phyloP scores from a whole-genome alignment of 2,888 invertebrate genomes.

The Coleophora deauratella region DNA sequence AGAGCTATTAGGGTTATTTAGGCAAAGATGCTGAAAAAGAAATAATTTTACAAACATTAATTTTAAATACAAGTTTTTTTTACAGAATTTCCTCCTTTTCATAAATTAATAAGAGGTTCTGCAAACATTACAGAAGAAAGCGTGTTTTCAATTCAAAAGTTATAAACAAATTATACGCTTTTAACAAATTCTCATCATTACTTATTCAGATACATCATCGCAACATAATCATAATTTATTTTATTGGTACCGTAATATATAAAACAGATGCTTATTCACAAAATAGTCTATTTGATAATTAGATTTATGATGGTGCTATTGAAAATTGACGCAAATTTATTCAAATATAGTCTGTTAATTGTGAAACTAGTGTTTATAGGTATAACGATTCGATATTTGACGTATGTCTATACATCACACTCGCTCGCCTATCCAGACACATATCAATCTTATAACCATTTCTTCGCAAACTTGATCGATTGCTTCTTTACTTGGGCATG shows the following conservation, averaged over 20 bases:
- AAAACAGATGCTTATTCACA: conserved; percentile 29
- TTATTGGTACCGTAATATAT: conserved; percentile 50
- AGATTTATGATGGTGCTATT: conserved; percentile 54
- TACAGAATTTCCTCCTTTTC: neutral
- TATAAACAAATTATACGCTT: conserved; percentile 16
- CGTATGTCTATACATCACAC: conserved; percentile 56
- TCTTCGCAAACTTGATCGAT: conserved; percentile 22
- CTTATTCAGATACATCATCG: conserved; percentile 33
- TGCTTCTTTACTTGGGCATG: conserved; percentile 19
- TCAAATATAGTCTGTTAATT: conserved; percentile 62
- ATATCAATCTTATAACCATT: conserved; percentile 27
- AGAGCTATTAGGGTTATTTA: too few relatives aligned
- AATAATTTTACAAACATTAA: too few relatives aligned
- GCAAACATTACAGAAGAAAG: neutral
- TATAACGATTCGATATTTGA: conserved; percentile 52
- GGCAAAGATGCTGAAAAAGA: too few relatives aligned
- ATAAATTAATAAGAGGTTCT: neutral
- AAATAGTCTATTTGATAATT: conserved; percentile 49
- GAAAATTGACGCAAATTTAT: conserved; percentile 65
- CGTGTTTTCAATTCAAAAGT: conserved; percentile 5
- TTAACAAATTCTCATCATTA: conserved; percentile 31
- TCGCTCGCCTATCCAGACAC: conserved; percentile 24
- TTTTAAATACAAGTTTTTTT: too few relatives aligned
- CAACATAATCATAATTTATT: conserved; percentile 28
- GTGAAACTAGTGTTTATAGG: conserved; percentile 56